Evolutionary conservation across 2,113 vertebrate species (phyloP).

Genomic region (Elachura formosa): DNA sequence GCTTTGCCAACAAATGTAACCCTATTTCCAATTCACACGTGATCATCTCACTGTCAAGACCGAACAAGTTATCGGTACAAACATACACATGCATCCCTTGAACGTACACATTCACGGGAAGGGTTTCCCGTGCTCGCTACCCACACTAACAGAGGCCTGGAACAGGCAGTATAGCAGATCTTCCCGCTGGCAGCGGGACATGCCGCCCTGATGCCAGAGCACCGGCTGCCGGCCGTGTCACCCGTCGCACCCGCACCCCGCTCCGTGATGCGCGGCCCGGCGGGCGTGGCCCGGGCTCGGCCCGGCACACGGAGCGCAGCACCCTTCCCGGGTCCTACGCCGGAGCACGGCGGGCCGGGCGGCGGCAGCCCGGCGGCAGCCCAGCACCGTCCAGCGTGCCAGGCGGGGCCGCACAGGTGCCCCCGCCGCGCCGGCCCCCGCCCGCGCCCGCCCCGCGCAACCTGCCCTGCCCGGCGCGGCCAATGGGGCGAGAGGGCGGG

Average conservation of each 20-base stretch:
- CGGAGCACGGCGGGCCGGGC: neutral
- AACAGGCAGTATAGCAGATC: fast-evolving
- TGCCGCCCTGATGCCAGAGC: fast-evolving
- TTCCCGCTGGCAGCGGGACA: fast-evolving
- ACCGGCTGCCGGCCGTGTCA: fast-evolving
- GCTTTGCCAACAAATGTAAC: neutral
- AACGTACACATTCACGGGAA: neutral
- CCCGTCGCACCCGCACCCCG: neutral
- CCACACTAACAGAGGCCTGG: neutral
- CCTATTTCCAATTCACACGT: neutral
- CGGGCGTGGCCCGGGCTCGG: too few relatives aligned
- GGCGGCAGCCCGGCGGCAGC: too few relatives aligned
- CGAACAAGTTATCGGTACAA: neutral
- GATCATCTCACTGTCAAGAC: neutral
- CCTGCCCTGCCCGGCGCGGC: too few relatives aligned
- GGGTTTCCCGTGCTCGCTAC: neutral
- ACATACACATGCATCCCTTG: neutral
- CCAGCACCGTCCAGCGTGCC: neutral
- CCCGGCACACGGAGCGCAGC: neutral
- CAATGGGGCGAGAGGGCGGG: too few relatives aligned
- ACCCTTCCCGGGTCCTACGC: fast-evolving
- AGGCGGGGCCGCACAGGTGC: neutral
- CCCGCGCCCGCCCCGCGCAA: neutral
- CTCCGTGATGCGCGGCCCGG: fast-evolving
- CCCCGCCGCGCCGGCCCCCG: neutral